Conservation (phyloP, 2,113 vertebrate species). For the Glaucomys volans region DNA sequence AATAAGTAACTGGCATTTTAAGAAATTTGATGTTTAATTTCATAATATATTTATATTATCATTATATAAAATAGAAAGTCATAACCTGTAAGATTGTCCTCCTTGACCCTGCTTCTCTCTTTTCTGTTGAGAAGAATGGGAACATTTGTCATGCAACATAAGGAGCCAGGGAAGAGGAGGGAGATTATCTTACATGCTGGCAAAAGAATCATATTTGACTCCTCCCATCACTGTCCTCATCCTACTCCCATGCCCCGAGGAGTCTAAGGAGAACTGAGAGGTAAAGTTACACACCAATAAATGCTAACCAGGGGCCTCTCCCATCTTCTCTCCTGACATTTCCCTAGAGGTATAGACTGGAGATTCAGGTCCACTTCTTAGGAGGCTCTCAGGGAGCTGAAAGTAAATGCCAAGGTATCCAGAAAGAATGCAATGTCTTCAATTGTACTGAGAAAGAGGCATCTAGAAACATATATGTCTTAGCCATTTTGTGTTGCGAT, state of each 20-base stretch:
- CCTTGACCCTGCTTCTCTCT: neutral
- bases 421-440: neutral
- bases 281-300: neutral
- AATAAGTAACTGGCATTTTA: neutral
- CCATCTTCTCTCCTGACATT: neutral
- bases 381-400: neutral
- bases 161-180: neutral
- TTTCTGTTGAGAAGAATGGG: constrained; percentile 33
- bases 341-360: neutral
- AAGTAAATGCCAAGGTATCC: neutral
- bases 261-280: neutral
- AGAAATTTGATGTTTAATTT: neutral
- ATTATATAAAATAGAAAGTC: constrained; percentile 11
- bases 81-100: neutral
- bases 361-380: neutral
- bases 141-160: neutral
- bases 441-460: neutral
- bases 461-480: neutral
- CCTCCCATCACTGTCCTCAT: neutral
- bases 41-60: neutral
- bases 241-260: constrained; percentile 6
- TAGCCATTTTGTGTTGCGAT: neutral
- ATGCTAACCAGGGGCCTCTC: neutral
- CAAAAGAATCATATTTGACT: neutral
- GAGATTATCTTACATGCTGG: neutral